These are phyloP conservation scores for Epiblema foenella DNA, from an alignment of 2,888 invertebrate genomes.

Conservation along the genomic window DNA sequence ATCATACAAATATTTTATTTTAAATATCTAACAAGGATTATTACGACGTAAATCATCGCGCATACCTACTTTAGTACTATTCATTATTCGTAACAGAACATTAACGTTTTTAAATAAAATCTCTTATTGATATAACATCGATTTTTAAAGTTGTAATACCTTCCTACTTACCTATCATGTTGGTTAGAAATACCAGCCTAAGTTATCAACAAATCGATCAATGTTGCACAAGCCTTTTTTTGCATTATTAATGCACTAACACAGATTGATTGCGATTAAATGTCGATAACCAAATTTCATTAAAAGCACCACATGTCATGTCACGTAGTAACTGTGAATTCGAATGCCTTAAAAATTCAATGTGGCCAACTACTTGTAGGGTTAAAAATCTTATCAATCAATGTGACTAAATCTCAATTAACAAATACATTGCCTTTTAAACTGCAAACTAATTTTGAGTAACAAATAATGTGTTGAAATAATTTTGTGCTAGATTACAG, in stretches of 20 bases:
- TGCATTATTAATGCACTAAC: slow-evolving; percentile 55
- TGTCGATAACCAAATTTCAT: slow-evolving; percentile 36
- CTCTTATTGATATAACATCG: not conserved
- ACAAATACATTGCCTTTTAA: slow-evolving; percentile 8
- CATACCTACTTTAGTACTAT: too few relatives aligned
- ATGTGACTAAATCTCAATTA: slow-evolving; percentile 14
- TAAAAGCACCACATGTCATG: slow-evolving; percentile 34
- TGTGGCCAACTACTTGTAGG: slow-evolving; percentile 21
- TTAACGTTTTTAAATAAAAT: not conserved
- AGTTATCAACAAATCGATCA: slow-evolving; percentile 54
- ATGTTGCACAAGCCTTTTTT: slow-evolving; percentile 63
- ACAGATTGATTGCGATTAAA: slow-evolving; percentile 54
- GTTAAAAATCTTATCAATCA: slow-evolving; percentile 22
- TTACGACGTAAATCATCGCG: not conserved
- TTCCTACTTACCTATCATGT: not conserved
- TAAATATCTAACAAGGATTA: not conserved
- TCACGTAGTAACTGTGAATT: slow-evolving; percentile 10
- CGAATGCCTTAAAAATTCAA: slow-evolving; percentile 27
- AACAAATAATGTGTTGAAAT: slow-evolving; percentile 10
- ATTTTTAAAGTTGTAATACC: too few relatives aligned
- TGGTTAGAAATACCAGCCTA: not conserved
- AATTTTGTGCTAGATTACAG: slow-evolving; percentile 23
- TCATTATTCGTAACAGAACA: too few relatives aligned
- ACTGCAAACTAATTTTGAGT: not conserved
- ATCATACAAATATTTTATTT: not conserved